Evolutionary conservation across 2,113 vertebrate genomes (phyloP).

Genomic region (Eurystomus gularis): DNA sequence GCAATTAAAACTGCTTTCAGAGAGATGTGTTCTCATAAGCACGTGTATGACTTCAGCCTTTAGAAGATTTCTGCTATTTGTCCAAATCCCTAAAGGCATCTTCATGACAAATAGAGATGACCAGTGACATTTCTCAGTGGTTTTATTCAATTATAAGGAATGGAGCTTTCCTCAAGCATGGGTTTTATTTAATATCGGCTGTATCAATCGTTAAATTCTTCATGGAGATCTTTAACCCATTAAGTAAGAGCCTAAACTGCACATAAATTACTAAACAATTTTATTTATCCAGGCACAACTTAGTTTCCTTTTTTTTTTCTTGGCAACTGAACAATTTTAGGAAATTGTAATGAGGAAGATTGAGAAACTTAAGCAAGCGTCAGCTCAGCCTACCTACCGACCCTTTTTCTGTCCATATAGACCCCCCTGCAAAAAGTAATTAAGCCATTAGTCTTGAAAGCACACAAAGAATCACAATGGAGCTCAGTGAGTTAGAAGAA

Average conservation of each 20-base stretch:
- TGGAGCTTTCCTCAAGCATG: neutral
- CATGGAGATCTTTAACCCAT: neutral
- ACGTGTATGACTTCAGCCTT: neutral
- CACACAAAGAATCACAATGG: neutral
- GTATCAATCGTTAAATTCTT: neutral
- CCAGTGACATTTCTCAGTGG: conserved; percentile 22
- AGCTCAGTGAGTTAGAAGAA: neutral
- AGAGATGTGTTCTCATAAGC: neutral
- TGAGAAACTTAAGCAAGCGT: neutral
- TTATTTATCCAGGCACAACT: neutral
- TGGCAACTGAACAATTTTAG: neutral
- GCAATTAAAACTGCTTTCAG: neutral
- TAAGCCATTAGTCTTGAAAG: neutral
- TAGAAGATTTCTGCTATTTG: neutral
- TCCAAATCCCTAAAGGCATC: neutral
- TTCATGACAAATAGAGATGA: neutral
- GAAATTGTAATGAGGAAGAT: neutral
- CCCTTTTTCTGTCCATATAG: neutral
- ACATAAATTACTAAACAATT: neutral
- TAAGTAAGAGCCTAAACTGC: neutral
- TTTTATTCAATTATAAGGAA: conserved; percentile 33
- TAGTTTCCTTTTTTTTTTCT: neutral
- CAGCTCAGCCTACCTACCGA: neutral
- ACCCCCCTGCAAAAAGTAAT: neutral
- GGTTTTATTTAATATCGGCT: neutral